Percentiles rank a stretch among this genome's conserved stretches.
These are phyloP conservation scores for Tipula lateralis DNA, from an alignment of 2,888 invertebrate species.

Conservation along the genomic window DNA sequence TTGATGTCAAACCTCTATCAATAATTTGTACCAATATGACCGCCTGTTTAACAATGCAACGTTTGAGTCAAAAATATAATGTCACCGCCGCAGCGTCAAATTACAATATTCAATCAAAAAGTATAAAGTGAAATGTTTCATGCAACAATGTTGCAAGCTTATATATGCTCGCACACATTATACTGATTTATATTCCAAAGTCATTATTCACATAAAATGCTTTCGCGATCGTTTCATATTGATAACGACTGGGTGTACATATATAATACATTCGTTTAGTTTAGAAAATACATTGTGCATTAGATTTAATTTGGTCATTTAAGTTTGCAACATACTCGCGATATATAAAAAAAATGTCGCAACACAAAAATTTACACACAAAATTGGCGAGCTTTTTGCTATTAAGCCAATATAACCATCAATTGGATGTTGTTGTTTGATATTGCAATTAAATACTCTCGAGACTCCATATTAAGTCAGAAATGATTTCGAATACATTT, in stretches of 20 bases:
- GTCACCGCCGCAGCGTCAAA: too few relatives aligned
- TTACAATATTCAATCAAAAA: too few relatives aligned
- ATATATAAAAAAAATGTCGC: neutral
- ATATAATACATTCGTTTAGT: neutral
- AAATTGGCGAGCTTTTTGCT: neutral
- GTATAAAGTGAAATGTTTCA: too few relatives aligned
- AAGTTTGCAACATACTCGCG: neutral
- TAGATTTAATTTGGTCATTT: slow-evolving; percentile 24
- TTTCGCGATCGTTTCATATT: slow-evolving; percentile 11
- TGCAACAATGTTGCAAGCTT: neutral
- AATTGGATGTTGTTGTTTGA: neutral
- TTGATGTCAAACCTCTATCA: too few relatives aligned
- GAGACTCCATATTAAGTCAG: slow-evolving; percentile 24
- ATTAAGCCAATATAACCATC: slow-evolving; percentile 24
- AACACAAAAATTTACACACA: neutral
- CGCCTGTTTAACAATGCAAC: too few relatives aligned
- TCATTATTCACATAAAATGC: neutral
- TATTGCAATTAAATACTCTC: neutral
- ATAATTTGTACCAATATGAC: too few relatives aligned
- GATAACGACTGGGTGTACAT: neutral
- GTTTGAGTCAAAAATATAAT: too few relatives aligned
- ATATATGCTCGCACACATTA: neutral
- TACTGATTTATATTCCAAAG: neutral
- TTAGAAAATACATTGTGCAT: neutral
- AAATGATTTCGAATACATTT: neutral